Evolutionary conservation across 2,888 invertebrate genomes (phyloP).

Genomic region (Julus scandinavius): DNA sequence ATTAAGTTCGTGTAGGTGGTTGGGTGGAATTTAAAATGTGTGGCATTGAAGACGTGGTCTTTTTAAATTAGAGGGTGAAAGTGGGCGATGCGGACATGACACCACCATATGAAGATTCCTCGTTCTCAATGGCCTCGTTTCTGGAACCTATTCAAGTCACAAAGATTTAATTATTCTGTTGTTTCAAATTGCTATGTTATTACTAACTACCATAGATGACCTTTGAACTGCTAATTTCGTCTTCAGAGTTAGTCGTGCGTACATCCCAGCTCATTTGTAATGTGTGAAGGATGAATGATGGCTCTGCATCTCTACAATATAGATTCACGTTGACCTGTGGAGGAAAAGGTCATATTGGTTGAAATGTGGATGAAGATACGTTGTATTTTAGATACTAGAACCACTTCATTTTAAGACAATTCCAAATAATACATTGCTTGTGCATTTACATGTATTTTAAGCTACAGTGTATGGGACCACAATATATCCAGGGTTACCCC

Average conservation of each 20-base stretch:
- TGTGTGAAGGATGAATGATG: too few species aligned
- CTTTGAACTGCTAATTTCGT: not conserved
- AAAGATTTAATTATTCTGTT: slow-evolving; percentile 1
- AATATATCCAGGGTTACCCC: too few species aligned
- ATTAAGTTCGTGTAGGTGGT: not conserved
- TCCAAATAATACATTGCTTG: too few species aligned
- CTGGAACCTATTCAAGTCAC: not conserved
- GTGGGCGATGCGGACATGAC: slow-evolving; percentile 24
- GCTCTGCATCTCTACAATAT: too few species aligned
- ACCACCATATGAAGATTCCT: not conserved
- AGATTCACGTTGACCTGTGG: too few species aligned
- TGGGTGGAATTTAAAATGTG: not conserved
- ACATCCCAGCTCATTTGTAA: not conserved
- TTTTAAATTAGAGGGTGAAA: not conserved
- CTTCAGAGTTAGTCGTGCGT: not conserved
- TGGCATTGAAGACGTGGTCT: not conserved
- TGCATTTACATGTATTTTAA: too few species aligned
- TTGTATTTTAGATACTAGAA: too few species aligned
- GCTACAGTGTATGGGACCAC: too few species aligned
- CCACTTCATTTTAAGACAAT: too few species aligned
- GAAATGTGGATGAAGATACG: too few species aligned
- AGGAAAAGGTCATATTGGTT: too few species aligned
- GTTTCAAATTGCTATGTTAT: not conserved
- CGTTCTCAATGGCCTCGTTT: not conserved
- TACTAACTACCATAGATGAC: not conserved